phyloP scores from a whole-genome alignment of 2,797 vertebrate genomes.

The Notamacropus eugenii region DNA sequence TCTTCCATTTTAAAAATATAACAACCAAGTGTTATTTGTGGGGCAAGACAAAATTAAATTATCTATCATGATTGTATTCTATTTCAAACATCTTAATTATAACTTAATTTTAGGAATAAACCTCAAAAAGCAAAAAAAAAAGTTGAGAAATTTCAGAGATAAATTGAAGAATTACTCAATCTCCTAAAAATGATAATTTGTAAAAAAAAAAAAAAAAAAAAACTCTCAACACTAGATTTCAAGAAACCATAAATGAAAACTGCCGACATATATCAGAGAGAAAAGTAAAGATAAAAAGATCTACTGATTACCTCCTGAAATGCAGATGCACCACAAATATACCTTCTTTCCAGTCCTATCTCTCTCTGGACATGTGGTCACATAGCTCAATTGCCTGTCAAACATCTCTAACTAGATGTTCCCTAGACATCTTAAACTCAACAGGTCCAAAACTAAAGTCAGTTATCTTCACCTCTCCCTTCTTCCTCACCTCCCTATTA shows the following conservation, averaged over 20 bases:
- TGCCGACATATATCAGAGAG: background rate
- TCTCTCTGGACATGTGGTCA: background rate
- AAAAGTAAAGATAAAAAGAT: background rate
- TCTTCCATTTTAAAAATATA: slow-evolving; percentile 52
- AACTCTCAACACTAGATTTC: background rate
- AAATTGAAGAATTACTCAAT: background rate
- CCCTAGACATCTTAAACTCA: background rate
- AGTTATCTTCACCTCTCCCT: background rate
- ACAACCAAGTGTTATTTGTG: slow-evolving; percentile 3
- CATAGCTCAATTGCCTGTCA: background rate
- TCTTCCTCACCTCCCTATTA: background rate
- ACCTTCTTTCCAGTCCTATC: background rate
- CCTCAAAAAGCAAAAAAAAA: slow-evolving; percentile 32
- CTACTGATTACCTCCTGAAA: background rate
- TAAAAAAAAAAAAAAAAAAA: background rate
- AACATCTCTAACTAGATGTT: background rate
- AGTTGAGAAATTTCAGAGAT: slow-evolving; percentile 18
- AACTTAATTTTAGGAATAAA: slow-evolving; percentile 34
- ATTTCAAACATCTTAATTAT: slow-evolving; percentile 11
- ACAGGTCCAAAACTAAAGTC: background rate
- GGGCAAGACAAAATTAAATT: slow-evolving; percentile 35
- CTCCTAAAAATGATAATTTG: background rate
- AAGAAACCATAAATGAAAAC: background rate
- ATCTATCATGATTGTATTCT: slow-evolving; percentile 38
- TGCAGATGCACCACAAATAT: background rate